Base-by-base conservation (phyloP, 2,797 vertebrate species). In the Florisuga fusca region DNA sequence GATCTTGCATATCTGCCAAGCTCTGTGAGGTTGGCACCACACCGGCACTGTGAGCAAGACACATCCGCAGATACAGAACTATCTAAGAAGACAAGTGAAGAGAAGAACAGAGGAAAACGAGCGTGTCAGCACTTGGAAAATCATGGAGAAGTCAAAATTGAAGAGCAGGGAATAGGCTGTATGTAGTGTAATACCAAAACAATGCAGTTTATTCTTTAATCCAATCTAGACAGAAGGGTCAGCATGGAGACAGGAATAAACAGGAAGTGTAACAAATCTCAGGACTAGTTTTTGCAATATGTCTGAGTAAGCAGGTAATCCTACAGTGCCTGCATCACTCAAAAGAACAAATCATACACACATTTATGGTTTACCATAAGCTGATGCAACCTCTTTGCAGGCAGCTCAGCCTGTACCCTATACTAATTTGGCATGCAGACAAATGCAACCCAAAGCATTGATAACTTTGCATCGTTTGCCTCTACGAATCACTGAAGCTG, bases 1-100 rank as follows among this genome's bases (percentile, higher is more conserved):
- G 99, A 76, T 99, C 99, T 92, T 99, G 99, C 99, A 99, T 99
- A 96, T 99, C 99, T 45, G 98, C 97, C 96, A 99, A 93, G 93
- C 98, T 99, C 87, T 98, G 98, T 27, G 99, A 99, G 88, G 98
- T 94, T 69, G 98, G 98, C 8, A 97, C 98, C 93, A 99, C 98
- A 41, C 99, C 99, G 1, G 99, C 99, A 51, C 99, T 99, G 94
- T 99, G 97, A 81, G 99, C 99, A 51, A 99, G 98, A 97, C 99
- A 99, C 99, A 99, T 99, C 95, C 99, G 98, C 96, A 99, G 97
- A 95, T 99, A 99, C 31, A 99, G 97, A 90, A 99, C 97, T 64
- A 99, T 99, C 99, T 99, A 91, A 38, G 84, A 67, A 62, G 38
- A 92, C n/a, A n/a, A n/a, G n/a, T n/a, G n/a, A 62, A 93, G 7